A percentile compares a stretch with the other conserved stretches of the same genome.
These are phyloP conservation scores for Vulpes ferrilata DNA, from an alignment of 2,113 vertebrate genomes.

Conservation along the genomic window DNA sequence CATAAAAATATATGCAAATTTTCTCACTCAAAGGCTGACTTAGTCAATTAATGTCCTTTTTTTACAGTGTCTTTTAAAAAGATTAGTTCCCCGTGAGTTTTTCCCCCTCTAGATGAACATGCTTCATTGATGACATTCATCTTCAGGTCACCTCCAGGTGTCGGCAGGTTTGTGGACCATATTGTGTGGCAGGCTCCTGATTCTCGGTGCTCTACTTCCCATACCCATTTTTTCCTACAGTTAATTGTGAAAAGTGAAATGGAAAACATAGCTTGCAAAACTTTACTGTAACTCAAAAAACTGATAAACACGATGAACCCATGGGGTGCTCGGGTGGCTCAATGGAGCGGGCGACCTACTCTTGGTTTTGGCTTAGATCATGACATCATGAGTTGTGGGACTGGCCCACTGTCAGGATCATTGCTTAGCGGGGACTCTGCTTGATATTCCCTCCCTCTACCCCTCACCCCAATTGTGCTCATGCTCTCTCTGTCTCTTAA, in stretches of 20 bases:
- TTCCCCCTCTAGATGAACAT: neutral
- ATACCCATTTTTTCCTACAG: neutral
- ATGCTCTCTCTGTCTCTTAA: neutral
- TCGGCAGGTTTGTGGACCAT: neutral
- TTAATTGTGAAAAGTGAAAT: neutral
- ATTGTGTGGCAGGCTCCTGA: neutral
- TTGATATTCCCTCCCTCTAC: neutral
- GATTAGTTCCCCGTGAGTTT: neutral
- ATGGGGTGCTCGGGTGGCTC: neutral
- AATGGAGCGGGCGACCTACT: neutral
- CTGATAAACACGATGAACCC: neutral
- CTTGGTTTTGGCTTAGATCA: neutral
- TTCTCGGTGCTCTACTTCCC: neutral
- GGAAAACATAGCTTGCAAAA: conserved; percentile 4
- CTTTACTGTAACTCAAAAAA: neutral
- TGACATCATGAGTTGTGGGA: neutral
- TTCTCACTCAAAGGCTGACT: neutral
- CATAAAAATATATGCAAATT: neutral
- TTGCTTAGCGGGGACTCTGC: neutral
- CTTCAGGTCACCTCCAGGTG: neutral
- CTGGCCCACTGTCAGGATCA: neutral
- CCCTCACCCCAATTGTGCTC: neutral
- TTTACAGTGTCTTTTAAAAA: neutral
- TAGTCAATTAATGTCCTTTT: neutral
- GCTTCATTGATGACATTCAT: neutral